Percentiles rank a stretch among this genome's conserved stretches.
Evolutionary conservation across 2,113 vertebrate species (phyloP).

Genomic region (Oriolus oriolus): DNA sequence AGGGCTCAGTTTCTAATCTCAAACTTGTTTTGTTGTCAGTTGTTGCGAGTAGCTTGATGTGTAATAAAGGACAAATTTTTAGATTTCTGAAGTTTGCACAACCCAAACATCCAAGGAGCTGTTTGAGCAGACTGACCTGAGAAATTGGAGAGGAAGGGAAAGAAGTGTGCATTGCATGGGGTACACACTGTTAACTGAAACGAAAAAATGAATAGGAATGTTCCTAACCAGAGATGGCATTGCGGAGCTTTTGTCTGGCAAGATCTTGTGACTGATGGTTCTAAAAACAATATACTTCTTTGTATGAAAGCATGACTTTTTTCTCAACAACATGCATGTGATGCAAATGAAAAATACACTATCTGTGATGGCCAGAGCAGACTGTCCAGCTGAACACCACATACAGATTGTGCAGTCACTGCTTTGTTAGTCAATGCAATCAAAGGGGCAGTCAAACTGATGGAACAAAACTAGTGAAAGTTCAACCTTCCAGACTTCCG

Average conservation of each 20-base stretch:
- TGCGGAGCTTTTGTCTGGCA: neutral
- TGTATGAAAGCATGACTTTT: neutral
- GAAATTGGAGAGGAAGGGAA: neutral
- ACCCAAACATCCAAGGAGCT: neutral
- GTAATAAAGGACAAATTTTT: neutral
- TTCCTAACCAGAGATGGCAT: neutral
- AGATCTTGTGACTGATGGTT: neutral
- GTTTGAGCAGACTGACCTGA: neutral
- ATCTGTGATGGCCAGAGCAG: neutral
- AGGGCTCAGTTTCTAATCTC: neutral
- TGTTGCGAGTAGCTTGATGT: neutral
- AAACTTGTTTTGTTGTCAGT: neutral
- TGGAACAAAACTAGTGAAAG: neutral
- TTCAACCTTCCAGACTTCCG: neutral
- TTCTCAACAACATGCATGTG: neutral
- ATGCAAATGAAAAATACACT: neutral
- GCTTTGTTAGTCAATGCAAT: neutral
- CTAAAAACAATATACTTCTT: neutral
- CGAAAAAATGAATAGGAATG: neutral
- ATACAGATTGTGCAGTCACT: neutral
- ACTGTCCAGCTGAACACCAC: neutral
- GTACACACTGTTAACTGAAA: neutral
- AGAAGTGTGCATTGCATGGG: neutral
- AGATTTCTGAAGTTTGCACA: neutral
- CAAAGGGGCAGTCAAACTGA: accelerated